Evolutionary conservation across 2,797 vertebrate genomes (phyloP), one percentile per base, ranked within the genome.

Genomic region (Eulemur rubriventer): DNA sequence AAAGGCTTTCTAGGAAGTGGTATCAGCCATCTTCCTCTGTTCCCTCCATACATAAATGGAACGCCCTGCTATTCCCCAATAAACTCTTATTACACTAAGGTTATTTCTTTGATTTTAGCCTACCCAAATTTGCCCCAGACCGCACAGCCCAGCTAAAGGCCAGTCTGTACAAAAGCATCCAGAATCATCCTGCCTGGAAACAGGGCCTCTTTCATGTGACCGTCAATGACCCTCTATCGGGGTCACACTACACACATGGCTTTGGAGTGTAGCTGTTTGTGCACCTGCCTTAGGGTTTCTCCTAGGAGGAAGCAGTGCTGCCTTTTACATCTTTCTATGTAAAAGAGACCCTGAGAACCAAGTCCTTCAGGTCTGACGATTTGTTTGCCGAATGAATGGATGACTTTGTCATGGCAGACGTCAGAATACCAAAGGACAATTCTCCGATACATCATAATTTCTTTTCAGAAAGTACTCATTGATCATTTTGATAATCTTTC

Each of bases 401-500:
- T 72, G n/a, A 76, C 14, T 52, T 76, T 92, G 65, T 87, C 28
- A 50, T 14, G 48, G 76, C 22, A 93, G 79, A 87, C 79, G 43
- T 95, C 63, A 70, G 41, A 82, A 79, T 82, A 88, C 14, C 12
- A 94, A 89, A 95, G 61, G 95, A 87, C 30, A 55, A 57, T 87
- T 88, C 72, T 96, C 35, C 76, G 82, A 91, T 16, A 78, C 33
- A 57, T 48, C 7, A 86, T 78, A 76, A 83, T 70, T 84, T 75
- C 38, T 83, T 96, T 94, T 90, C 33, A 93, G 75, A 72, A 92
- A 92, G 33, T 69, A 83, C 41, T 57, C 28, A 76, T 65, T 84
- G 89, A 96, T 92, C 11, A 1, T 91, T 85, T 78, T 85, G 85
- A 52, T 93, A 69, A 73, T 20, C 90, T 83, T 85, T 84, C n/a